These are phyloP conservation scores for Gymnobelideus leadbeateri DNA, from an alignment of 2,113 vertebrate genomes.

Conservation along the genomic window DNA sequence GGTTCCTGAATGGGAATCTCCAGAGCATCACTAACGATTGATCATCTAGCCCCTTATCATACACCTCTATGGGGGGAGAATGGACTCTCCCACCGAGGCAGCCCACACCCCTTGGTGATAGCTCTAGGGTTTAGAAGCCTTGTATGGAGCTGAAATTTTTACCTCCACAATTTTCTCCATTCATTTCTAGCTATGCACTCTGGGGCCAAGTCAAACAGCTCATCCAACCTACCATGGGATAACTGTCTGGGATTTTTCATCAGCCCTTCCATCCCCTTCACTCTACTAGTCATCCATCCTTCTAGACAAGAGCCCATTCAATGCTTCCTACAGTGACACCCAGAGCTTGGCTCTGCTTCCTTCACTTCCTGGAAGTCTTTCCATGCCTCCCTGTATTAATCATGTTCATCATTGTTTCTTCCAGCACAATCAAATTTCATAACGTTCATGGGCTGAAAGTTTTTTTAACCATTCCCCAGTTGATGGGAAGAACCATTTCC, in stretches of 20 bases:
- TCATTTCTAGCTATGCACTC: neutral
- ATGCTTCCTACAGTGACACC: neutral
- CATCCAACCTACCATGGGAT: neutral
- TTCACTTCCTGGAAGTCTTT: neutral
- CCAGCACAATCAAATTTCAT: neutral
- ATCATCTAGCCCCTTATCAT: neutral
- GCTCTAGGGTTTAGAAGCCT: neutral
- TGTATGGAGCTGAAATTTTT: neutral
- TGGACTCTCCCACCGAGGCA: neutral
- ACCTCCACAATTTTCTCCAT: neutral
- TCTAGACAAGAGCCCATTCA: neutral
- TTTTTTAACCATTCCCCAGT: neutral
- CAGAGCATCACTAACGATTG: too few species aligned
- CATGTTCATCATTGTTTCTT: neutral
- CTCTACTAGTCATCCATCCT: neutral
- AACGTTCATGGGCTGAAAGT: neutral
- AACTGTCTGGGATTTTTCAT: neutral
- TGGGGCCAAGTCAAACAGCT: neutral
- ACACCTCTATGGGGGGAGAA: neutral
- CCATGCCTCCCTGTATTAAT: neutral
- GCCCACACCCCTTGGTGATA: neutral
- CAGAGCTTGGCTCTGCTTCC: neutral
- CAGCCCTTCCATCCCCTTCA: neutral
- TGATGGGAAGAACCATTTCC: neutral
- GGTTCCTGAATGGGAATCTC: too few species aligned